These are phyloP conservation scores for Smithornis capensis DNA, from an alignment of 2,113 vertebrate species.

Conservation along the genomic window DNA sequence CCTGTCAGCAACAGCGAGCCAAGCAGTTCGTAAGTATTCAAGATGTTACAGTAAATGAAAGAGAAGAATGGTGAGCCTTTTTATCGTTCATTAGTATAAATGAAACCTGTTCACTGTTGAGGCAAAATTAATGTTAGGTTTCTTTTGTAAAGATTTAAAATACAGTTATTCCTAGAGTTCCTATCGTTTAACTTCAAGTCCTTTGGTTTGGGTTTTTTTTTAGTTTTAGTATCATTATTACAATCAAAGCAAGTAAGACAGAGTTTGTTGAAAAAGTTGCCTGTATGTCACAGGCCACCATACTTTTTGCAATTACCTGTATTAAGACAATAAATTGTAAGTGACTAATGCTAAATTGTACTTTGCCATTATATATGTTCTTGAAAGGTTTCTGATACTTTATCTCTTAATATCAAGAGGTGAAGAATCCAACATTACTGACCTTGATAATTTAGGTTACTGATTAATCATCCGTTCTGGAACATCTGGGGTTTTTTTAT, in stretches of 20 bases:
- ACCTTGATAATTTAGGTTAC: background rate
- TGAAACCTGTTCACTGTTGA: background rate
- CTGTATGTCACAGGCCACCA: background rate
- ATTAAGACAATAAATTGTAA: background rate
- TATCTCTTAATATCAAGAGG: background rate
- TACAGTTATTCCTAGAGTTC: background rate
- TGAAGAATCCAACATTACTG: background rate
- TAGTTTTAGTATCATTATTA: background rate
- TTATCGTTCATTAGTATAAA: background rate
- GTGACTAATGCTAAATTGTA: background rate
- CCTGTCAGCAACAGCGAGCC: background rate
- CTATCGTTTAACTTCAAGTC: background rate
- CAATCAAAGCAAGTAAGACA: background rate
- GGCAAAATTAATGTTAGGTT: background rate
- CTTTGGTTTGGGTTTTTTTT: fast-evolving
- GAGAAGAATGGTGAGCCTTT: background rate
- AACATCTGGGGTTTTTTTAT: background rate
- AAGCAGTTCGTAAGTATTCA: background rate
- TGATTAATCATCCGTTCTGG: background rate
- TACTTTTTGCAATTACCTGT: background rate
- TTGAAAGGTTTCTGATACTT: background rate
- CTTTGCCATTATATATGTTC: background rate
- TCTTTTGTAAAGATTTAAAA: background rate
- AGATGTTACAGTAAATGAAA: background rate
- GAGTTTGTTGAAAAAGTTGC: background rate